Evolutionary conservation across 2,113 vertebrate genomes (phyloP).

Genomic region (Phrynosoma blainvillii): DNA sequence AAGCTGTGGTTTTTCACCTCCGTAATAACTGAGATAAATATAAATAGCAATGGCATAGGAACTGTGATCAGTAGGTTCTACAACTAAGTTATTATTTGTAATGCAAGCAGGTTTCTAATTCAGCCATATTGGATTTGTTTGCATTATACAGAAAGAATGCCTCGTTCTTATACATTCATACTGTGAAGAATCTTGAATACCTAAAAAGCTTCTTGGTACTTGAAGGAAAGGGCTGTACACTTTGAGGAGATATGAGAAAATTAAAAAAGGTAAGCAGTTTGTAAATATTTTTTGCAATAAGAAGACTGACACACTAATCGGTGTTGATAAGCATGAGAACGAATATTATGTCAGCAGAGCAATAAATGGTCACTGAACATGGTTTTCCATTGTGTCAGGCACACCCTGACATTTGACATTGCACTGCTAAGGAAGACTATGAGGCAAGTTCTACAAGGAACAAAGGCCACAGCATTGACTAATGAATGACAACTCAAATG

Average conservation of each 20-base stretch:
- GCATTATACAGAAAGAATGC: background rate
- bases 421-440: background rate
- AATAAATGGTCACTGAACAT: conserved; percentile 36
- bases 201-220: conserved; percentile 1
- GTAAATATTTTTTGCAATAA: conserved; percentile 20
- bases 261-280: conserved; percentile 10
- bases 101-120: background rate
- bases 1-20: background rate
- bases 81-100: conserved; percentile 45
- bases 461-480: background rate
- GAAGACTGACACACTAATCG: background rate
- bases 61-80: conserved; percentile 19
- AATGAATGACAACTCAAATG: background rate
- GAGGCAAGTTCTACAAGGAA: conserved; percentile 6
- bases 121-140: conserved; percentile 36
- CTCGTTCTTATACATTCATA: conserved; percentile 27
- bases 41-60: background rate
- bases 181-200: conserved; percentile 5
- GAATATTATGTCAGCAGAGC: conserved; percentile 7
- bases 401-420: conserved; percentile 36
- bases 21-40: background rate
- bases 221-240: conserved; percentile 11
- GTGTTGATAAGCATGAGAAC: too few species aligned
- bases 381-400: conserved; percentile 24
- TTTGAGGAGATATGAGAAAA: background rate